Evolutionary conservation across 2,113 vertebrate species (phyloP).

Genomic region (Pampusana beccarii): DNA sequence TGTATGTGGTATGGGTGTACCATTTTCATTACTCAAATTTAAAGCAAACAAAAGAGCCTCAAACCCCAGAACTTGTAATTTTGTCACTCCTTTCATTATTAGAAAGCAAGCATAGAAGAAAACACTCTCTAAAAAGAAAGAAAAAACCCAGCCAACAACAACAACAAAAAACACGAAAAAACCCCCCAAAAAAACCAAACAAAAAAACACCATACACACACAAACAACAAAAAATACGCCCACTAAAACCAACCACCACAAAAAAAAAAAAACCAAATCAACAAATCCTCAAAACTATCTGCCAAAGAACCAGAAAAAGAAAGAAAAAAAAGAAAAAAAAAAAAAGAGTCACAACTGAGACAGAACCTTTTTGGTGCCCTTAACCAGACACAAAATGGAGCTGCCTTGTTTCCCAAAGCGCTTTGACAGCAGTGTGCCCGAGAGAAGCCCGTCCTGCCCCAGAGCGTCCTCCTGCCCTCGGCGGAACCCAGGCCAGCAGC

Average conservation of each 20-base stretch:
- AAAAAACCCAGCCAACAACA: not conserved
- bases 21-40: not conserved
- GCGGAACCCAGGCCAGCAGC: not conserved
- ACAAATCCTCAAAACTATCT: not conserved
- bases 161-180: too few species aligned
- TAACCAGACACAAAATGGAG: not conserved
- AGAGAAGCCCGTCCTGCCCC: not conserved
- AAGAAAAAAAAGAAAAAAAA: too few species aligned
- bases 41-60: conserved; percentile 2
- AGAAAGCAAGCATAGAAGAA: not conserved
- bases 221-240: too few species aligned
- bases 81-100: not conserved
- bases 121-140: not conserved
- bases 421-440: not conserved
- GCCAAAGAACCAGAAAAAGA: conserved; percentile 12
- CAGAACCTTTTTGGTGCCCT: not conserved
- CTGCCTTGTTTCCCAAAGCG: not conserved
- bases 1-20: not conserved
- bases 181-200: too few species aligned
- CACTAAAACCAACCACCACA: not conserved
- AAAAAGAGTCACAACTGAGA: not conserved
- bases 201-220: too few species aligned
- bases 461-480: not conserved
- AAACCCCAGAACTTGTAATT: not conserved
- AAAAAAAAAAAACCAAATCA: too few species aligned